Conservation (phyloP, 2,797 vertebrate genomes). For the Sebastes trivittatus region DNA sequence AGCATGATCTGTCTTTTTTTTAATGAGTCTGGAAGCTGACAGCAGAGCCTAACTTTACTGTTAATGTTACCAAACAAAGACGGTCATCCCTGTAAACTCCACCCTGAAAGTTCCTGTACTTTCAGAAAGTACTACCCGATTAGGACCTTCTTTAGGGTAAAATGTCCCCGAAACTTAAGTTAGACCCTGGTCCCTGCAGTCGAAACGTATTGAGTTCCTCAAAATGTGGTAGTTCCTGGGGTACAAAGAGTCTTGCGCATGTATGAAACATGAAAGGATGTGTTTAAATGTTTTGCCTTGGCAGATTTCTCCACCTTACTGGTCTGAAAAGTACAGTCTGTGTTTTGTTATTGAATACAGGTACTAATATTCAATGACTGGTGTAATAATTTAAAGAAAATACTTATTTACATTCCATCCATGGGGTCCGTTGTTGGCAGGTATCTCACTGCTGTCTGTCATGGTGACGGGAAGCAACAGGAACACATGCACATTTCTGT, state of each 20-base stretch:
- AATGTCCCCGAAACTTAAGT: too few species aligned
- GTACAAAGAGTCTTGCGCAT: neutral
- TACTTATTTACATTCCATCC: constrained; percentile 37
- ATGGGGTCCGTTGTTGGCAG: neutral
- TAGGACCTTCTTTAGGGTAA: too few species aligned
- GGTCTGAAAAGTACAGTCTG: neutral
- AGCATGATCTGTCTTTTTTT: too few species aligned
- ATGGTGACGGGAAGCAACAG: constrained; percentile 73
- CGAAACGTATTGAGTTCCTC: neutral
- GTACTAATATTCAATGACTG: neutral
- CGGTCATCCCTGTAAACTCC: too few species aligned
- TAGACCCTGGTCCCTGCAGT: too few species aligned
- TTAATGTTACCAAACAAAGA: neutral
- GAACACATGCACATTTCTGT: constrained; percentile 85
- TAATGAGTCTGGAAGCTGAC: too few species aligned
- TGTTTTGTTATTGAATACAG: neutral
- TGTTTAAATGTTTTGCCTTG: neutral
- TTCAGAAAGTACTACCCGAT: too few species aligned
- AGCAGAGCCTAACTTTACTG: too few species aligned
- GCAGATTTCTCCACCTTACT: neutral
- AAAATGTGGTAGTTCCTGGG: neutral
- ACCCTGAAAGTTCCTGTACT: too few species aligned
- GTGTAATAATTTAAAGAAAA: neutral
- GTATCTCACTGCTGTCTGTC: constrained; percentile 12
- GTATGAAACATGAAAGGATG: neutral